Evolutionary conservation across 2,888 invertebrate genomes (phyloP).

Genomic region (Zele albiditarsus): DNA sequence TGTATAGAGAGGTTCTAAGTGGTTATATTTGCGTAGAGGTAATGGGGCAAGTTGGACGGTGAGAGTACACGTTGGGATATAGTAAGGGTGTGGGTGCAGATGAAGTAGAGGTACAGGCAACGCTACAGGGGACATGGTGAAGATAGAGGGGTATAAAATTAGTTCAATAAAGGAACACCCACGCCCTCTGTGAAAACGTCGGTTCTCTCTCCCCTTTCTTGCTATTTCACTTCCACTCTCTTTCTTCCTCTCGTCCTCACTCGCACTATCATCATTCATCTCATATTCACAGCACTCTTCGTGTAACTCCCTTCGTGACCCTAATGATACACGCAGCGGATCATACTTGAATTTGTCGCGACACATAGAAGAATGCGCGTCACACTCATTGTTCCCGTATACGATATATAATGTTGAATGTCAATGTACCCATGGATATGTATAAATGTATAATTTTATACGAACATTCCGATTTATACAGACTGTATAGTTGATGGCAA

Average conservation of each 20-base stretch:
- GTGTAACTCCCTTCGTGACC: neutral
- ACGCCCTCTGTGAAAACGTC: slow-evolving; percentile 59
- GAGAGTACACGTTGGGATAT: slow-evolving; percentile 34
- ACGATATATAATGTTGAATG: too few relatives aligned
- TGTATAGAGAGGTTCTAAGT: slow-evolving; percentile 58
- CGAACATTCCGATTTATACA: too few relatives aligned
- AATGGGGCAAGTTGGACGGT: slow-evolving; percentile 64
- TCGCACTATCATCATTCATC: slow-evolving; percentile 19
- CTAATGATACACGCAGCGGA: slow-evolving; percentile 24
- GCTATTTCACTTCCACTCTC: too few relatives aligned
- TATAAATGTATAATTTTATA: too few relatives aligned
- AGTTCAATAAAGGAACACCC: slow-evolving; percentile 69
- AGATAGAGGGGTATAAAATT: slow-evolving; percentile 64
- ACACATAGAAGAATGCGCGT: too few relatives aligned
- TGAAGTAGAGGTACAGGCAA: slow-evolving; percentile 36
- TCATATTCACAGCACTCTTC: slow-evolving; percentile 7
- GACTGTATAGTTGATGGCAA: too few relatives aligned
- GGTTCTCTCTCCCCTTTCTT: slow-evolving; percentile 40
- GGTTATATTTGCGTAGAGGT: slow-evolving; percentile 66
- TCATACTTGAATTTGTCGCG: neutral
- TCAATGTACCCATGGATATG: too few relatives aligned
- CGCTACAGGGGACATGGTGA: slow-evolving; percentile 47
- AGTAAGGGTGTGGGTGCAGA: slow-evolving; percentile 33
- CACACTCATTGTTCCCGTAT: too few relatives aligned
- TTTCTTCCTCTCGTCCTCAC: slow-evolving; percentile 13